These are phyloP conservation scores for Masticophis lateralis DNA, from an alignment of 2,797 vertebrate species.

Conservation along the genomic window DNA sequence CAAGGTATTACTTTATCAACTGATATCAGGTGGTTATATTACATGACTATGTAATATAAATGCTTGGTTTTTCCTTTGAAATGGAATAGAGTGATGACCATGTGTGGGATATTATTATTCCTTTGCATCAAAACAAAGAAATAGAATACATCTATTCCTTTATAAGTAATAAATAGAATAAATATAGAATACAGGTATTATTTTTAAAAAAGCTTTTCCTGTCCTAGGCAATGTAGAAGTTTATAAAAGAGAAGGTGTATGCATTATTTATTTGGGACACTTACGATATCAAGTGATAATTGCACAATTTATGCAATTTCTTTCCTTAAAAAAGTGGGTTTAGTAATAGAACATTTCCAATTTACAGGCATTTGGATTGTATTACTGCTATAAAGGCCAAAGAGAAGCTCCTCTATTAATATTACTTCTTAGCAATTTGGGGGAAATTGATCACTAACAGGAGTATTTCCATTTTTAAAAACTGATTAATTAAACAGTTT, in stretches of 20 bases:
- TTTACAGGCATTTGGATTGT: background rate
- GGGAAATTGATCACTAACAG: background rate
- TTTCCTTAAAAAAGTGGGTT: background rate
- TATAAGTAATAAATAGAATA: background rate
- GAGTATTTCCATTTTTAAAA: background rate
- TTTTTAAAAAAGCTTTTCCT: background rate
- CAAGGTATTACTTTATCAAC: background rate
- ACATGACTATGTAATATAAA: background rate
- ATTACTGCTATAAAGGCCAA: background rate
- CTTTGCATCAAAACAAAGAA: conserved; percentile 3
- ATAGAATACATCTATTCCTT: background rate
- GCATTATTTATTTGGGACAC: background rate
- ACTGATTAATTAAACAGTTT: background rate
- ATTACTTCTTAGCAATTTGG: background rate
- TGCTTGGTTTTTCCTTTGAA: background rate
- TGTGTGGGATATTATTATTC: background rate
- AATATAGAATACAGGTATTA: background rate
- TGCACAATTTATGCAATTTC: background rate
- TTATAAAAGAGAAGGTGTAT: background rate
- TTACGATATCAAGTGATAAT: background rate
- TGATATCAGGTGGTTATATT: background rate
- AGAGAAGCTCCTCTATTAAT: background rate
- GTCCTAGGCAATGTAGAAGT: background rate
- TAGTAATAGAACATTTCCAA: background rate
- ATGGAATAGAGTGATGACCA: background rate